A percentile compares a stretch with the other conserved stretches of the same genome.
phyloP scores from a whole-genome alignment of 2,113 vertebrate species.

The Saccopteryx bilineata region DNA sequence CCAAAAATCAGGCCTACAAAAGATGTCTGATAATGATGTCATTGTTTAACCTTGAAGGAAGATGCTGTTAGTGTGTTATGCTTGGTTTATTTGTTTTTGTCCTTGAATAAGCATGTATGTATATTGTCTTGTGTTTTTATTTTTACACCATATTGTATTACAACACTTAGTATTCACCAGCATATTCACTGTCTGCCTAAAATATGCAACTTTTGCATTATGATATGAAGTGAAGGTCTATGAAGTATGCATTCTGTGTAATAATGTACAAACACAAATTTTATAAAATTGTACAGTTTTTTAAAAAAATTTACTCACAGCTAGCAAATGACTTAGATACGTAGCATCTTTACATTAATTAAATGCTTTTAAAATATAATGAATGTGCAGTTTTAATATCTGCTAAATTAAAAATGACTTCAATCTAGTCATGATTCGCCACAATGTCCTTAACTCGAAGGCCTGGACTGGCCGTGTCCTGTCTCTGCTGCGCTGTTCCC shows the following conservation, averaged over 20 bases:
- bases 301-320: constrained; percentile 85
- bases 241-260: constrained; percentile 99
- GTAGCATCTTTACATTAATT: constrained; percentile 85
- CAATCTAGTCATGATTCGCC: constrained; percentile 78
- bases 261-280: constrained; percentile 99
- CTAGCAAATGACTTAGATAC: constrained; percentile 84
- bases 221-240: constrained; percentile 96
- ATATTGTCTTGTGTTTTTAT: constrained; percentile 82
- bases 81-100: constrained; percentile 82
- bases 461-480: constrained; percentile 64
- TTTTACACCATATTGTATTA: constrained; percentile 91
- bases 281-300: constrained; percentile 99
- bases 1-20: constrained; percentile 72
- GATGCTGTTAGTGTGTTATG: constrained; percentile 79
- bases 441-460: constrained; percentile 68
- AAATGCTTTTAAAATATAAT: constrained; percentile 82
- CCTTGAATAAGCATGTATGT: constrained; percentile 87
- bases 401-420: constrained; percentile 84
- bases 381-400: constrained; percentile 80
- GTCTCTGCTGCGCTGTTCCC: constrained; percentile 65
- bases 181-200: constrained; percentile 94
- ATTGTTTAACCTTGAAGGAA: constrained; percentile 84
- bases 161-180: constrained; percentile 97
- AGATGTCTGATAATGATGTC: constrained; percentile 79
- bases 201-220: constrained; percentile 92